A percentile compares a stretch with the other conserved stretches of the same genome.
phyloP scores from a whole-genome alignment of 2,888 invertebrate species.

The Synanthedon vespiformis region DNA sequence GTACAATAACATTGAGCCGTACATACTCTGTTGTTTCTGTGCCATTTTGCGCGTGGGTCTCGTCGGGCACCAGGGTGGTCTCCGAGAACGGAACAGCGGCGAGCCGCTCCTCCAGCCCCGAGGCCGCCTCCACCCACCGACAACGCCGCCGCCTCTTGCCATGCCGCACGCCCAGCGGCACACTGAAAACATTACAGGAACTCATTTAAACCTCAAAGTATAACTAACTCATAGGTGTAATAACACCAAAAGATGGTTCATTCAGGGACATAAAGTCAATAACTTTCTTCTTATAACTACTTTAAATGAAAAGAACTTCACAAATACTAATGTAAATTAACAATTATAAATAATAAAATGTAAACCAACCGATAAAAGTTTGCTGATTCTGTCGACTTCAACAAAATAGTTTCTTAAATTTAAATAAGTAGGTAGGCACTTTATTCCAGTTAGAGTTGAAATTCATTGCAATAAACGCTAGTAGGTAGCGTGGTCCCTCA shows the following conservation, averaged over 20 bases:
- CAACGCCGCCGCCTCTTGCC: slow-evolving; percentile 76
- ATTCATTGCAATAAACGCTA: no score
- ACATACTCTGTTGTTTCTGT: slow-evolving; percentile 86
- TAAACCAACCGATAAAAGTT: no score
- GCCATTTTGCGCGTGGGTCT: slow-evolving; percentile 79
- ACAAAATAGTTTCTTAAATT: no score
- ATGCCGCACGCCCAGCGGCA: slow-evolving; percentile 86
- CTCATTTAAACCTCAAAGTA: background rate
- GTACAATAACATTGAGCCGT: slow-evolving; percentile 1
- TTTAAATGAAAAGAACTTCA: no score
- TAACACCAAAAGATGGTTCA: background rate
- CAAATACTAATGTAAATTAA: no score
- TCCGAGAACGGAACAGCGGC: slow-evolving; percentile 69
- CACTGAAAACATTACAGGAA: slow-evolving; percentile 66
- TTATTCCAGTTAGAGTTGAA: no score
- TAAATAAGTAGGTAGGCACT: no score
- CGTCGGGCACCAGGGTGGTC: slow-evolving; percentile 74
- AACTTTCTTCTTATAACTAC: no score
- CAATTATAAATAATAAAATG: no score
- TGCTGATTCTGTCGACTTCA: no score
- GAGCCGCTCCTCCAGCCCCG: slow-evolving; percentile 68
- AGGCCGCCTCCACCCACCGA: slow-evolving; percentile 59
- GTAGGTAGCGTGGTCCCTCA: no score
- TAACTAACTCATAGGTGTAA: background rate
- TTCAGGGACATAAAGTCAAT: background rate